These are phyloP conservation scores for Apodemus speciosus DNA, from an alignment of 2,113 vertebrate genomes.

Conservation along the genomic window DNA sequence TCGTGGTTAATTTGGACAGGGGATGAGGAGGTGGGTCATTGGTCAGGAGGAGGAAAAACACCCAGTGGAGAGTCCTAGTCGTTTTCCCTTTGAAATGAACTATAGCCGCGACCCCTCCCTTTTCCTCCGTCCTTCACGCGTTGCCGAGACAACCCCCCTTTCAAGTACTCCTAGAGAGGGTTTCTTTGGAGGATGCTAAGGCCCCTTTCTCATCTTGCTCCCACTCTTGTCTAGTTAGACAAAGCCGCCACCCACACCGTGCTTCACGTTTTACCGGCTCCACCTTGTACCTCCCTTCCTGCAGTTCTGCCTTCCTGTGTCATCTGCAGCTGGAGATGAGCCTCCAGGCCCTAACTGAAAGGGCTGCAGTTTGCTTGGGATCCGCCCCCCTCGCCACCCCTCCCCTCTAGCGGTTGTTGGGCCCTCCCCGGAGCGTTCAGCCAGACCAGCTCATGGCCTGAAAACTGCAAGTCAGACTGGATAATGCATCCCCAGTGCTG, in stretches of 20 bases:
- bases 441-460: constrained; percentile 62
- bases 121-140: neutral
- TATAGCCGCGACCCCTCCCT: neutral
- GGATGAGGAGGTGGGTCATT: constrained; percentile 58
- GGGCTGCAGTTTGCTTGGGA: constrained; percentile 61
- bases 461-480: constrained; percentile 79
- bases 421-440: constrained; percentile 69
- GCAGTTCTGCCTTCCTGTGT: constrained; percentile 58
- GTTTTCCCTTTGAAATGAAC: constrained; percentile 54
- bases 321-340: neutral
- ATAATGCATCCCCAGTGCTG: constrained; percentile 57
- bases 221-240: constrained; percentile 68
- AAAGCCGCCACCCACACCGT: constrained; percentile 71
- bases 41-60: neutral
- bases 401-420: constrained; percentile 39
- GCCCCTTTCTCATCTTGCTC: constrained; percentile 1
- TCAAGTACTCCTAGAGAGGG: constrained; percentile 30
- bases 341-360: constrained; percentile 42
- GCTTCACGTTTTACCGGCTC: constrained; percentile 63
- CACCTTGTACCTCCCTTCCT: constrained; percentile 66
- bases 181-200: constrained; percentile 25
- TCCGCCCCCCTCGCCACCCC: constrained; percentile 63
- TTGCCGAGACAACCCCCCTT: neutral
- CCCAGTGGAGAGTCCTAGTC: constrained; percentile 51
- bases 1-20: constrained; percentile 39